A percentile compares a stretch with the other conserved stretches of the same genome.
These are phyloP conservation scores for Pterophyllum scalare DNA, from an alignment of 2,113 vertebrate genomes.

Conservation along the genomic window DNA sequence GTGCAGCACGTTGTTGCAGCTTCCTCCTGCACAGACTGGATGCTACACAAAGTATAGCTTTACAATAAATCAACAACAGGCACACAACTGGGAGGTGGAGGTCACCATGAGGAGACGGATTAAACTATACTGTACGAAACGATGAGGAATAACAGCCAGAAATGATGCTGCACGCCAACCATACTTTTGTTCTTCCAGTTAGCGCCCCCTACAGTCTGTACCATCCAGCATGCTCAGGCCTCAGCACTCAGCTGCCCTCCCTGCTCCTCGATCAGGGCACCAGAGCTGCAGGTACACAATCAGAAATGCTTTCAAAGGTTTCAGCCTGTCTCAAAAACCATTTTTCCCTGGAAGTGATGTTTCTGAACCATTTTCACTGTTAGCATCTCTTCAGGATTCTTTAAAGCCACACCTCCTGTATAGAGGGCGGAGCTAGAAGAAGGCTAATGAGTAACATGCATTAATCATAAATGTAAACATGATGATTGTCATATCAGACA, in stretches of 20 bases:
- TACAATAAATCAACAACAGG: not conserved
- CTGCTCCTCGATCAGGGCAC: no score
- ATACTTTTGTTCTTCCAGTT: not conserved
- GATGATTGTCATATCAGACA: no score
- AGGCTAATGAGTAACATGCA: no score
- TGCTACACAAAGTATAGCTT: not conserved
- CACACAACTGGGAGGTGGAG: not conserved
- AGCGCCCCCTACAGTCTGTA: not conserved
- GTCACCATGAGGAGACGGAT: not conserved
- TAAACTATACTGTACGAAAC: not conserved
- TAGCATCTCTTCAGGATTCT: no score
- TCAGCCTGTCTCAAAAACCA: no score
- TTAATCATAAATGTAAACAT: no score
- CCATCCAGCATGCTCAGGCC: not conserved
- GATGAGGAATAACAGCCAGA: not conserved
- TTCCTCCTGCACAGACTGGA: not conserved
- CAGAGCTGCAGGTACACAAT: no score
- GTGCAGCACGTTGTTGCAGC: not conserved
- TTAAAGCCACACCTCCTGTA: no score
- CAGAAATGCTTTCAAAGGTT: no score
- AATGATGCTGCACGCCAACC: not conserved
- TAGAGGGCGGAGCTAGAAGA: no score
- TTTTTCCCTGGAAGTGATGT: no score
- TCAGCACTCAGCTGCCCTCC: rapidly evolving
- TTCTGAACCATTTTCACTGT: no score